Evolutionary conservation across 2,888 invertebrate species (phyloP).

Genomic region (Cloeon dipterum): DNA sequence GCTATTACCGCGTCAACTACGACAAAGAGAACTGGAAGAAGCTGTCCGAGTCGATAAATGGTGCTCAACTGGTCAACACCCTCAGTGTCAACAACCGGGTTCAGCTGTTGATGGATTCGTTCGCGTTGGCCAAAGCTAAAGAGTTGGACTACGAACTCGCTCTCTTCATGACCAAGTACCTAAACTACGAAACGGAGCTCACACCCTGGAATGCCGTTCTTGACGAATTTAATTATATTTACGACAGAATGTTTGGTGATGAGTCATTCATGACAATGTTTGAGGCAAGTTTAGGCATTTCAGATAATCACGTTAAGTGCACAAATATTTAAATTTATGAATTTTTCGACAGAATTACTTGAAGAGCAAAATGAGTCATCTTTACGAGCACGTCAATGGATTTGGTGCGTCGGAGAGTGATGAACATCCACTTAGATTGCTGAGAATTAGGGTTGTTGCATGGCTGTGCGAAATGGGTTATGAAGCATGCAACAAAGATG

Average conservation of each 20-base stretch:
- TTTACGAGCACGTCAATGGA: background rate
- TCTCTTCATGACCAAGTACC: too few relatives aligned
- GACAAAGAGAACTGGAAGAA: constrained; percentile 25
- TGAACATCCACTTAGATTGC: background rate
- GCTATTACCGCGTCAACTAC: constrained; percentile 35
- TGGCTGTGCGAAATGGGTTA: background rate
- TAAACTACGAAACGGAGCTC: too few relatives aligned
- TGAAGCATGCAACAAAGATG: background rate
- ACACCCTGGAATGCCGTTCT: too few relatives aligned
- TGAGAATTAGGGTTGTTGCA: background rate
- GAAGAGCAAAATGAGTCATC: background rate
- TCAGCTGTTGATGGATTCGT: too few relatives aligned
- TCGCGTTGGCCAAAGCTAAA: too few relatives aligned
- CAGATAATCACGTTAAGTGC: too few relatives aligned
- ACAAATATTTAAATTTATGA: too few relatives aligned
- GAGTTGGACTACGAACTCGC: too few relatives aligned
- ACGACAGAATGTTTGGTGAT: constrained; percentile 6
- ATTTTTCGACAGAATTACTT: background rate
- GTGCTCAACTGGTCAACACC: background rate
- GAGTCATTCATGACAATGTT: background rate
- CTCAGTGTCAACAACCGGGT: background rate
- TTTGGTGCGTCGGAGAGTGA: background rate
- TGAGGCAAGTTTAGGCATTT: too few relatives aligned
- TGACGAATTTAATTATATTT: too few relatives aligned
- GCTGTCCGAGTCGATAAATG: background rate